phyloP scores from a whole-genome alignment of 2,888 invertebrate genomes.

The Dynastes hyllus region DNA sequence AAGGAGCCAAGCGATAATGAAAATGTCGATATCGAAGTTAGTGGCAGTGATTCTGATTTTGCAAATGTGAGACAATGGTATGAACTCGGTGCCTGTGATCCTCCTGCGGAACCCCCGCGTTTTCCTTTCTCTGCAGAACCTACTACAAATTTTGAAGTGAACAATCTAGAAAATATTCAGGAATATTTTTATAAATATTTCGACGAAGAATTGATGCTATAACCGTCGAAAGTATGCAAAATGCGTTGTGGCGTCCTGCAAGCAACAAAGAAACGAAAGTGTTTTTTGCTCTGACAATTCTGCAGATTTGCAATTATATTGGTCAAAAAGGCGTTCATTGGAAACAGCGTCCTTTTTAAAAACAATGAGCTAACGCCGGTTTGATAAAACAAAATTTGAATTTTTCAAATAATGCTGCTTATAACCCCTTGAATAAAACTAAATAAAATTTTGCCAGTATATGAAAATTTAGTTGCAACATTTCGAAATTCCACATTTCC shows the following conservation, averaged over 20 bases:
- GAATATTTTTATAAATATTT: background rate
- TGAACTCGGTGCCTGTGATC: no score
- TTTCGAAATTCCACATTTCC: background rate
- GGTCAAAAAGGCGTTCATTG: conserved; percentile 7
- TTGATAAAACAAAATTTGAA: conserved; percentile 26
- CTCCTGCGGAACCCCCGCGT: no score
- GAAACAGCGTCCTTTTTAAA: conserved; percentile 28
- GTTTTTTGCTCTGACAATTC: background rate
- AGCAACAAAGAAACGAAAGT: background rate
- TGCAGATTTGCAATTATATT: conserved; percentile 4
- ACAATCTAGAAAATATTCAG: background rate
- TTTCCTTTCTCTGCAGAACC: background rate
- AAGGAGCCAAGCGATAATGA: no score
- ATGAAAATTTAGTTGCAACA: background rate
- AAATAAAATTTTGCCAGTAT: background rate
- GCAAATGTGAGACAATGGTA: no score
- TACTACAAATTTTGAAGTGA: background rate
- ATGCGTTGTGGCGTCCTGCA: background rate
- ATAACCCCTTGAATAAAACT: conserved; percentile 3
- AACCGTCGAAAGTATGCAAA: background rate
- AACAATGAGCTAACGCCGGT: conserved; percentile 1
- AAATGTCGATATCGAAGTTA: background rate
- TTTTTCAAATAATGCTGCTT: conserved; percentile 46
- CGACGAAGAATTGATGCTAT: background rate
- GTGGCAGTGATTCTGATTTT: background rate